Percentiles rank a stretch among this genome's conserved stretches.
Conservation (phyloP, 2,888 invertebrate species). For the Acronicta alni region DNA sequence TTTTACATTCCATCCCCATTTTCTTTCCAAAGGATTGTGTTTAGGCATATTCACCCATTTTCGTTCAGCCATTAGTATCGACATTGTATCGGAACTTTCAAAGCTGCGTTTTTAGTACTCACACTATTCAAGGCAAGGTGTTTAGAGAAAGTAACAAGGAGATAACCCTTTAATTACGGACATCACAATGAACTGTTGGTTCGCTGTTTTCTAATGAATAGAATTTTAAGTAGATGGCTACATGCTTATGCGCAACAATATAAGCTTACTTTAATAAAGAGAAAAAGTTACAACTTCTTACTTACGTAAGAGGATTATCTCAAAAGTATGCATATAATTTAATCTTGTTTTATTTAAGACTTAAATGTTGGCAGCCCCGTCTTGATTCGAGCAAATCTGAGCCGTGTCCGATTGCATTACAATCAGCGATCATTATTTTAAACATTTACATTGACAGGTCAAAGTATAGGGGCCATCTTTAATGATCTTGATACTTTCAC, state of each 20-base stretch:
- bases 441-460: conserved; percentile 66
- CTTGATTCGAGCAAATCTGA: conserved; percentile 54
- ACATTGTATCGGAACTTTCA: background rate
- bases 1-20: too few species aligned
- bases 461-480: conserved; percentile 56
- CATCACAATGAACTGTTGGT: background rate
- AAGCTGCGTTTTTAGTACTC: too few species aligned
- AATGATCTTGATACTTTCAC: conserved; percentile 50
- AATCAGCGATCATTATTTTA: conserved; percentile 72
- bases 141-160: background rate
- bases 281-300: conserved; percentile 15
- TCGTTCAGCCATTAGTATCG: too few species aligned
- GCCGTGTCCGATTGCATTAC: conserved; percentile 74
- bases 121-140: background rate
- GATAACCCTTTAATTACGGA: conserved; percentile 1
- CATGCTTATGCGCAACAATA: background rate
- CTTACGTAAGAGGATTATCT: conserved; percentile 32
- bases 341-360: conserved; percentile 23
- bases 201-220: conserved; percentile 2
- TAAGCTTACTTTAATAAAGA: conserved; percentile 7
- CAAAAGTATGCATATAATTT: conserved; percentile 31
- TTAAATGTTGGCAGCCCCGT: conserved; percentile 63
- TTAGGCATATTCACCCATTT: too few species aligned
- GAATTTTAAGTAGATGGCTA: background rate
- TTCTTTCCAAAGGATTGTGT: too few species aligned